Evolutionary conservation across 2,888 invertebrate genomes (phyloP), one percentile per base, ranked within the genome.

Genomic region (Tachina lurida): DNA sequence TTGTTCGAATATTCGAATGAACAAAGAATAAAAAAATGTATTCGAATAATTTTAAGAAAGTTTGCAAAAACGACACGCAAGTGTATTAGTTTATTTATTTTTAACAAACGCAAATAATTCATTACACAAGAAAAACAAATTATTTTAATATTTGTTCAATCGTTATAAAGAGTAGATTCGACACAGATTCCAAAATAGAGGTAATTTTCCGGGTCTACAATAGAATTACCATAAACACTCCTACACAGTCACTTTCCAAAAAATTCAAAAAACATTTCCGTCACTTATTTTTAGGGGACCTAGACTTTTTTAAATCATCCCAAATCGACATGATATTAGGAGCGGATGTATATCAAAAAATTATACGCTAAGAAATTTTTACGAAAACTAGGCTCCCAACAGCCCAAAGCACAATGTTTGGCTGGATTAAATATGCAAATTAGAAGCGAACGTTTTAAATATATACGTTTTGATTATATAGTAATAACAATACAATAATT

Each of bases 191-290:
- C 8, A 22, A 31, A 22, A 58, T 58, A 10, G 56, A 58, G 31
- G 56, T 31, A 13, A 22, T 58, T 19, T 58, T 58, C 31, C 56
- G 56, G 22, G 56, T 58, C 13, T 19, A 58, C 13, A 58, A 58
- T 15, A 19, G 13, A 19, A 58, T 58, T 13, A 4, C 56, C 9
- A 10, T 10, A 3, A 31, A 58, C 10, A 58, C 56, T 58, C 56
- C 31, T 5, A 22, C 22, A 10, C 13, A 7, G 8, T 31, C 31
- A 19, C 22, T 31, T 31, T 10, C 58, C 2, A 15, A 31, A 22
- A 22, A 13, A n/a, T 15, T 60, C 3, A 39, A 60, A n/a, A 39
- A 39, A 60, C 15, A 60, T 22, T 60, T 39, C n/a, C 10, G 58
- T 15, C 39, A 60, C 19, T 56, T 56, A 12, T 8, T 56, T 12